These are phyloP conservation scores for Tonatia bakeri DNA, from an alignment of 2,113 vertebrate genomes.

Conservation along the genomic window DNA sequence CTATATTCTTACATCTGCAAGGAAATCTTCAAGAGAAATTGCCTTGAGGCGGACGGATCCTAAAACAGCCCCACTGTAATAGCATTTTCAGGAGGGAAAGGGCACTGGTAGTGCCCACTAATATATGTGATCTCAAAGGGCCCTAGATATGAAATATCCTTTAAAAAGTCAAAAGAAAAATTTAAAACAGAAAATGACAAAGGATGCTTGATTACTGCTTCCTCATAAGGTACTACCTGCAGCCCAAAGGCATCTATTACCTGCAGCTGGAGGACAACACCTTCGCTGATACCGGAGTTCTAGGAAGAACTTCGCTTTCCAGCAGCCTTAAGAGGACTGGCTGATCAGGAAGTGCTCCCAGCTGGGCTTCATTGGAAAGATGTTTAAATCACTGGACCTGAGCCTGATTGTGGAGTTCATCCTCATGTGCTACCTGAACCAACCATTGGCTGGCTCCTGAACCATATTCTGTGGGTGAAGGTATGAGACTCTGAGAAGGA, in stretches of 20 bases:
- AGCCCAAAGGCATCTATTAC: slow-evolving; percentile 94
- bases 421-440: slow-evolving; percentile 96
- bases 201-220: slow-evolving; percentile 96
- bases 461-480: slow-evolving; percentile 96
- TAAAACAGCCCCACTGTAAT: not conserved
- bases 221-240: slow-evolving; percentile 95
- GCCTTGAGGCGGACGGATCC: not conserved
- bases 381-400: slow-evolving; percentile 93
- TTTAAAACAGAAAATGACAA: slow-evolving; percentile 61
- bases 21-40: not conserved
- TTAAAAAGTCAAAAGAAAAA: not conserved
- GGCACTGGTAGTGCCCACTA: not conserved
- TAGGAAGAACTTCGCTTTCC: slow-evolving; percentile 95
- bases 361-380: slow-evolving; percentile 95
- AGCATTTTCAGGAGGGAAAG: not conserved
- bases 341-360: slow-evolving; percentile 97
- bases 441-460: slow-evolving; percentile 95
- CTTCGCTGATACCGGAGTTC: slow-evolving; percentile 95
- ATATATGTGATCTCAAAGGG: not conserved
- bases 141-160: not conserved
- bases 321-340: slow-evolving; percentile 94
- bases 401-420: slow-evolving; percentile 94
- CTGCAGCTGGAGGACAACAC: slow-evolving; percentile 95
- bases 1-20: not conserved
- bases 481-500: slow-evolving; percentile 97